Evolutionary conservation across 2,888 invertebrate species (phyloP), one percentile per base, ranked within the genome.

Genomic region (Acanthoscelides obtectus): DNA sequence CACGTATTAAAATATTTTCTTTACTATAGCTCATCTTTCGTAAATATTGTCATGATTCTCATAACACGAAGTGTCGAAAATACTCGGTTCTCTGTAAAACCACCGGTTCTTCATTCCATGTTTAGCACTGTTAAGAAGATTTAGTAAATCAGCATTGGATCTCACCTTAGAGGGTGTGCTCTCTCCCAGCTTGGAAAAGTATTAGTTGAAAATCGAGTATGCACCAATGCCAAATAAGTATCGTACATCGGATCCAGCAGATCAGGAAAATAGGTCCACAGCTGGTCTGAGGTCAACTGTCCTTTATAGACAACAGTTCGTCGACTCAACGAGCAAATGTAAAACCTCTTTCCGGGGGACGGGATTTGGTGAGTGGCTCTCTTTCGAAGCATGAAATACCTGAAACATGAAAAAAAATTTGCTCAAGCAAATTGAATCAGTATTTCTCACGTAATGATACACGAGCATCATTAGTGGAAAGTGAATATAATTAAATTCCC

Each of bases 101-200:
- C n/a, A n/a, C n/a, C n/a, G n/a, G n/a, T n/a, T n/a, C n/a, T n/a
- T n/a, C n/a, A n/a, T n/a, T n/a, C n/a, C n/a, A n/a, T n/a, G n/a
- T n/a, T n/a, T n/a, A n/a, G n/a, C n/a, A n/a, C n/a, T n/a, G n/a
- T 20, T 21, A 45, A n/a, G 21, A 25, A 70, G 45, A 19, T n/a
- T 5, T 8, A 21, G 17, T 65, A 64, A 12, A 63, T 2, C 20
- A 45, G 19, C 63, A 63, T 63, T 27, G 76, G 1, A 6, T 45
- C 82, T 83, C 84, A 95, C 94, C 98, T 93, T 81, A 98, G 89
- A 19, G 99, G 99, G 88, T 99, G 99, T 20, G 99, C 99, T 80
- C 99, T 89, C 86, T 99, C 98, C 99, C 99, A 99, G 83, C 96
- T 97, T 68, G 99, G 99, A 85, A 99, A 99, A 22, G 99, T 99